Percentiles rank a stretch among this genome's conserved stretches.
Evolutionary conservation across 1,140 invertebrate genomes (phyloP).

Genomic region (Microplitis mediator): DNA sequence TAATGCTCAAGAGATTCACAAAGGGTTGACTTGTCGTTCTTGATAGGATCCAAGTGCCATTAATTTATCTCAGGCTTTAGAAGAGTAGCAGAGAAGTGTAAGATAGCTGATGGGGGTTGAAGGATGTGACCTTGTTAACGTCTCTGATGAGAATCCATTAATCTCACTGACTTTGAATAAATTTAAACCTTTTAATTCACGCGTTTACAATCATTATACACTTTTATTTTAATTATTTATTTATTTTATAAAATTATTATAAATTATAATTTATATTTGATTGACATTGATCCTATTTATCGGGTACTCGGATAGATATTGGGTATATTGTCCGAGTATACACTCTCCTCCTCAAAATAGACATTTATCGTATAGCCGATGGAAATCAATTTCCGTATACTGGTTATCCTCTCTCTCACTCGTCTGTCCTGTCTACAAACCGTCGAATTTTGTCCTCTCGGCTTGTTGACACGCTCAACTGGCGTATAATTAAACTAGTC

Average conservation of each 20-base stretch:
- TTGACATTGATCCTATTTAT: neutral
- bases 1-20: neutral
- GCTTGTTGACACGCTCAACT: conserved; percentile 32
- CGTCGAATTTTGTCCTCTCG: conserved; percentile 24
- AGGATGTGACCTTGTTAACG: conserved; percentile 26
- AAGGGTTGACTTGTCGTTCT: conserved; percentile 9
- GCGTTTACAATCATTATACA: conserved; percentile 9
- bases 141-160: conserved; percentile 25
- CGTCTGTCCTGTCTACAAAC: conserved; percentile 16
- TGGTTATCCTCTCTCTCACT: neutral
- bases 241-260: too few species aligned
- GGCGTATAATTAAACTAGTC: conserved; percentile 30
- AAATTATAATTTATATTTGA: neutral
- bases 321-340: neutral
- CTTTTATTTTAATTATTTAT: neutral
- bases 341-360: conserved; percentile 3
- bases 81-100: neutral
- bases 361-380: conserved; percentile 21
- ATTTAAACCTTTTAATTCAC: neutral
- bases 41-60: conserved; percentile 21
- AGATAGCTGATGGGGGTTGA: neutral
- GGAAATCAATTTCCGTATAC: conserved; percentile 23
- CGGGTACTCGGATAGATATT: neutral
- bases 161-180: conserved; percentile 24
- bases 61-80: conserved; percentile 14